Conservation (phyloP, 2,888 invertebrate species). For the Pristionchus maxplancki region DNA sequence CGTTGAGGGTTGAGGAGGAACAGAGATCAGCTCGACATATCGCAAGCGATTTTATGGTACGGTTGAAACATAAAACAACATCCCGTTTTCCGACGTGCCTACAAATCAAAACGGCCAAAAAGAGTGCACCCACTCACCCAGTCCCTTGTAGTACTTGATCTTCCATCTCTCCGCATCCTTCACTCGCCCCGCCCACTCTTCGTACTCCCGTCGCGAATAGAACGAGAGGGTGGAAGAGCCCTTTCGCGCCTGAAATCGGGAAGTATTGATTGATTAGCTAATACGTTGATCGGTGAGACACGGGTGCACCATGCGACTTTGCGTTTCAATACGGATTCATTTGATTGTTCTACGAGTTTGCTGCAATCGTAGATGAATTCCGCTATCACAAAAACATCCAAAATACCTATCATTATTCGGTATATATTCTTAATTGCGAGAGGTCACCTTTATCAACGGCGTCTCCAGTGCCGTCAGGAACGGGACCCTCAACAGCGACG, state of each 20-base stretch:
- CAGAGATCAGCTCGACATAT: background rate
- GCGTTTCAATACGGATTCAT: background rate
- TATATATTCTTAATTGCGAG: too few relatives aligned
- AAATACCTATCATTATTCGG: too few relatives aligned
- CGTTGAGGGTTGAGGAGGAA: background rate
- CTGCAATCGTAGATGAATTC: background rate
- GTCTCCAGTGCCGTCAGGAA: slow-evolving; percentile 98
- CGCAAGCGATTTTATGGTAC: background rate
- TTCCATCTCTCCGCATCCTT: slow-evolving; percentile 90
- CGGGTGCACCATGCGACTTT: background rate
- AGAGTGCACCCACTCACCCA: slow-evolving; percentile 80
- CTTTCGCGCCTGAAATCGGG: slow-evolving; percentile 55
- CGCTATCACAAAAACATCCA: too few relatives aligned
- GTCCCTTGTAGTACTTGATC: slow-evolving; percentile 98
- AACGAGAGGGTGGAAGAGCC: slow-evolving; percentile 83
- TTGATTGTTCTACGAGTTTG: background rate
- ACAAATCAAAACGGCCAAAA: too few relatives aligned
- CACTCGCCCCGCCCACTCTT: slow-evolving; percentile 90
- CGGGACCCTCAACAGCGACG: slow-evolving; percentile 85
- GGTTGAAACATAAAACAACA: background rate
- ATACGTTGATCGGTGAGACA: too few relatives aligned
- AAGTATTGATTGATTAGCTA: too few relatives aligned
- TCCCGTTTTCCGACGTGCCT: too few relatives aligned
- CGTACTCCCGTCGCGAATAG: slow-evolving; percentile 96
- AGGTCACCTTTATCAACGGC: slow-evolving; percentile 94